Base-by-base conservation (phyloP, 2,113 vertebrate species). In the Asarcornis scutulata region DNA sequence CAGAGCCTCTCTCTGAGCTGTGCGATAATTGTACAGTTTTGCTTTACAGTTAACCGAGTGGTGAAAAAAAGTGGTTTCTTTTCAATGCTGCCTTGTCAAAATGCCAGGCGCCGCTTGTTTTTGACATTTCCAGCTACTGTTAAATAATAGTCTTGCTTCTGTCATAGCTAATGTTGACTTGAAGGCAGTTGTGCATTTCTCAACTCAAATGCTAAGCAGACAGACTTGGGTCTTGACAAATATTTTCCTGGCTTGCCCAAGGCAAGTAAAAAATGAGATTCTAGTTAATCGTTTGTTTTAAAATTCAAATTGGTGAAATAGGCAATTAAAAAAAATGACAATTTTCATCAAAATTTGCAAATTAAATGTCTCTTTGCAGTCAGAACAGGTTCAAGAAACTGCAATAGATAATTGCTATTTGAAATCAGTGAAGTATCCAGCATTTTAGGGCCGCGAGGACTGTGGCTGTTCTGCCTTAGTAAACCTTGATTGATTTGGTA, bases 61-160 rank as follows among this genome's bases (percentile, higher is more conserved):
- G 80, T 96, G 79, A 95, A 96, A 89, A 89, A 22, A 94, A 95
- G 84, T 89, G 92, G 87, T 96, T 98, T 95, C 93, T 94, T 95
- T 96, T 97, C 95, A 96, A 77, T 2, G 4, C 77, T 7, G n/a
- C 91, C 96, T 95, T 98, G 96, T 98, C 97, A 98, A 97, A 97
- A 97, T 15, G 96, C 97, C 97, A 98, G 96, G 69, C 81, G 36
- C 96, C 12, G 55, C 97, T 98, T 97, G 97, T 97, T 98, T 98
- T 98, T 98, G 97, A 98, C 97, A 97, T 97, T 97, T 96, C 94
- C 95, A 98, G 96, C 89, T 96, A 93, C 97, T 96, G 95, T 97
- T 98, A 98, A 98, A 97, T 98, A 97, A 98, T 97, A 97, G 96
- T 98, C 96, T 98, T 97, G 97, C 97, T 97, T 97, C 97, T 98